Percentiles rank a stretch among this genome's conserved stretches.
These are phyloP conservation scores for Lamellibrachia luymesi DNA, from an alignment of 1,140 invertebrate species.

Conservation along the genomic window DNA sequence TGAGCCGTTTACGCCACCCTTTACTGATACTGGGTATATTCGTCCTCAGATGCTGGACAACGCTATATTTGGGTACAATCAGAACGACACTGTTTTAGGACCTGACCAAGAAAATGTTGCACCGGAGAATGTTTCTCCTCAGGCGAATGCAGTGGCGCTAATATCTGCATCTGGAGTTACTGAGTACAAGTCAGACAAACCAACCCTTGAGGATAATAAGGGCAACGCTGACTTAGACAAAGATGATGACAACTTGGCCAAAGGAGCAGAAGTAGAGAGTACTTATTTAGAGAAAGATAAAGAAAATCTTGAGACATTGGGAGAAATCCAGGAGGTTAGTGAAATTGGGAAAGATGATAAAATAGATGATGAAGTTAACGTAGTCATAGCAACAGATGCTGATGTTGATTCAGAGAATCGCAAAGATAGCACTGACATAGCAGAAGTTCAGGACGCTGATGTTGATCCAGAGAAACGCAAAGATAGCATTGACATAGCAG, in stretches of 20 bases:
- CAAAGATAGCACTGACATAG: neutral
- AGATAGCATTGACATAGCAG: neutral
- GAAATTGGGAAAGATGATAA: no score
- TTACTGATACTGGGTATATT: slow-evolving; percentile 1
- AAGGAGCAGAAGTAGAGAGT: no score
- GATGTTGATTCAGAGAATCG: neutral
- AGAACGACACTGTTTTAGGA: neutral
- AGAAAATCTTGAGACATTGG: neutral
- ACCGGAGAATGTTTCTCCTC: neutral
- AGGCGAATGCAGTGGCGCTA: neutral
- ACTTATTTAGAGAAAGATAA: neutral
- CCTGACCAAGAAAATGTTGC: neutral
- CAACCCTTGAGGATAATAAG: neutral
- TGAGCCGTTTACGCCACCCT: neutral
- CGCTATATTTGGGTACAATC: neutral
- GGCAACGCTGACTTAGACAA: neutral
- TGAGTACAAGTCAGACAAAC: neutral
- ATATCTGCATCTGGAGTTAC: neutral
- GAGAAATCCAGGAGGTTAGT: no score
- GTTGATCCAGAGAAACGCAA: no score
- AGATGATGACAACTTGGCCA: neutral
- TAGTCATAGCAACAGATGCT: neutral
- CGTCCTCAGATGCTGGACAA: neutral
- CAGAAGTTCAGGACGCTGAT: neutral
- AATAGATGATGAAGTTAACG: neutral